Percentiles rank a stretch among this genome's conserved stretches.
Conservation (phyloP, 1,140 invertebrate genomes). For the Drosophila nebulosa region DNA sequence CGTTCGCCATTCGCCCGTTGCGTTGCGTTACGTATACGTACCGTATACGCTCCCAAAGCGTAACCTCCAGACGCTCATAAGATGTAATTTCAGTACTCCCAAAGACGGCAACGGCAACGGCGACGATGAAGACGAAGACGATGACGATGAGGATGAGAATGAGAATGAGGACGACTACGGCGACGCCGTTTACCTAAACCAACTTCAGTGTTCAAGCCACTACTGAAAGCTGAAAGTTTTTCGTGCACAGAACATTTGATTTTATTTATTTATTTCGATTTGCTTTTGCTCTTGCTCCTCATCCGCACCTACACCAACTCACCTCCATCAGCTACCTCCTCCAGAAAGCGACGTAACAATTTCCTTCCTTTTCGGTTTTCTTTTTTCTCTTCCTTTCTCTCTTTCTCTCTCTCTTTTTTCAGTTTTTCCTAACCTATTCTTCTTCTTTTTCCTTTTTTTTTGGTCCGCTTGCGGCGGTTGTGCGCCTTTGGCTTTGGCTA, state of each 20-base stretch:
- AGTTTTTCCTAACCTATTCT: conserved; percentile 6
- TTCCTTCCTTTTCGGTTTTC: conserved; percentile 47
- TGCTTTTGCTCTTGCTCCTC: conserved; percentile 55
- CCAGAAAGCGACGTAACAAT: conserved; percentile 51
- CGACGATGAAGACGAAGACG: not conserved
- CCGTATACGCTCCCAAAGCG: conserved; percentile 35
- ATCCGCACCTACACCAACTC: not conserved
- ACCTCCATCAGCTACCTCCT: not conserved
- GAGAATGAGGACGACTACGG: no score
- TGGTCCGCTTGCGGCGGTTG: conserved; percentile 18
- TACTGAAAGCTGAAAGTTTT: conserved; percentile 34
- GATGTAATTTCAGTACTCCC: conserved; percentile 66
- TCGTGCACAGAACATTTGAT: conserved; percentile 60
- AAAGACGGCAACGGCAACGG: not conserved
- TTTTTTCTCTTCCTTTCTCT: not conserved
- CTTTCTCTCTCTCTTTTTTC: not conserved
- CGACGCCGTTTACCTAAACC: conserved; percentile 34
- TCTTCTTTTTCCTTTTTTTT: not conserved
- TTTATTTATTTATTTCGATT: conserved; percentile 80
- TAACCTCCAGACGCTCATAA: conserved; percentile 71
- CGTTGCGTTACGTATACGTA: conserved; percentile 49
- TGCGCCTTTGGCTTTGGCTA: conserved; percentile 44
- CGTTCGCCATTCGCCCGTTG: conserved; percentile 16
- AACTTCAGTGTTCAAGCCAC: not conserved
- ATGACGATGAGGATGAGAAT: not conserved